Percentiles rank a stretch among this genome's conserved stretches.
These are phyloP conservation scores for Agriopis marginaria DNA, from an alignment of 2,888 invertebrate species.

Conservation along the genomic window DNA sequence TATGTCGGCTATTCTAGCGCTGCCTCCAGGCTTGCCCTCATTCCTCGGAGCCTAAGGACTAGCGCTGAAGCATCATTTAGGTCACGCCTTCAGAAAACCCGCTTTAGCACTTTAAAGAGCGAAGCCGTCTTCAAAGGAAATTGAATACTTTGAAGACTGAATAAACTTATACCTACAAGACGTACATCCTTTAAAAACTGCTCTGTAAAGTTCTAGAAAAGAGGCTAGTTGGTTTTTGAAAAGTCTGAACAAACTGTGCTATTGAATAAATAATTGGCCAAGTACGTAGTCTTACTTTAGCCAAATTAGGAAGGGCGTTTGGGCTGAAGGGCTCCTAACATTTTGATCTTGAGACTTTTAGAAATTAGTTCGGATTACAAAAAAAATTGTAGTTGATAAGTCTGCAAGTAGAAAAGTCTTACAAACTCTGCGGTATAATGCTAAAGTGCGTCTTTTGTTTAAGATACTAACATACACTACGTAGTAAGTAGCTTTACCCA, in stretches of 20 bases:
- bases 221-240: neutral
- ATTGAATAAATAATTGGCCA: neutral
- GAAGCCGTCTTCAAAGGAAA: constrained; percentile 37
- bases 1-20: constrained; percentile 35
- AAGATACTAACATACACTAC: no score
- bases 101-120: constrained; percentile 28
- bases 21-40: constrained; percentile 51
- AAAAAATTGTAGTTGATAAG: no score
- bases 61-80: constrained; percentile 58
- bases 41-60: constrained; percentile 63
- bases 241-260: neutral
- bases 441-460: no score
- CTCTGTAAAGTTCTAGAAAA: neutral
- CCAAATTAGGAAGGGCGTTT: no score
- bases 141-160: constrained; percentile 27
- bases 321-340: no score
- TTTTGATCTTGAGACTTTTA: no score
- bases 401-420: no score
- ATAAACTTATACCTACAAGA: neutral
- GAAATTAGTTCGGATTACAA: no score
- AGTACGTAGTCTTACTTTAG: no score
- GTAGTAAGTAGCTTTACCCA: no score
- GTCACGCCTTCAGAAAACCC: constrained; percentile 54
- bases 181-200: neutral
- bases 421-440: no score